Base-by-base conservation (phyloP, 2,797 vertebrate species). In the Kryptolebias ocellatus region DNA sequence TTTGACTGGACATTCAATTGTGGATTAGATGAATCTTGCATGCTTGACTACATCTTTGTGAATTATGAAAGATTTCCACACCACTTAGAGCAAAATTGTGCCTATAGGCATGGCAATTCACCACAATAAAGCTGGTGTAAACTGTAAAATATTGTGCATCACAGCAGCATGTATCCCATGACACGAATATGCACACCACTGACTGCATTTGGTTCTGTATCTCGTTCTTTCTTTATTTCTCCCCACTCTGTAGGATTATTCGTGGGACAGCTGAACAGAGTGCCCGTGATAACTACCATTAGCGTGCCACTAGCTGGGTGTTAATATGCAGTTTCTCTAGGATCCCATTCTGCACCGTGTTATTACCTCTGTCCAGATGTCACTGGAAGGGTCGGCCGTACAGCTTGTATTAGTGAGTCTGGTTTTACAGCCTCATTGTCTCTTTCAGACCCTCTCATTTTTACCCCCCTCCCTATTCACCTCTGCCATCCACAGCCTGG, bases 341-440 rank as follows among this genome's bases (percentile, higher is more conserved):
- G 82, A 88, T 92, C 89, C 81, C 84, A 83, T 92, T 94, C 89
- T 84, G 87, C 83, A 93, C 80, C 62, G n/a, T 94, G 90, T 92
- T 92, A 94, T 94, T 93, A 94, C 88, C 45, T 76, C 79, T 79
- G 89, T 90, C 92, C 93, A 93, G 92, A 93, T 94, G 93, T 93
- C 91, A 89, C 78, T 59, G 76, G 79, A 81, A 86, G 83, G 83
- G 83, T 82, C 69, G 80, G 60, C 52, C 29, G 16, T 44, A 68
- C 31, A 53, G 37, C 1, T 9, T 49, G 15, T 47, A 34, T 45
- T 59, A 59, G 59, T 64, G 37, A 56, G 54, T 60, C 11, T 53
- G 64, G 54, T 59, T 80, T 76, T 64, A 63, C 67, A 58, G 64
- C 70, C 62, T 78, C 44, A 3, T 55, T 56, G 34, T 50, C 58